Base-by-base conservation (phyloP, 2,797 vertebrate species). In the Aeoliscus strigatus region DNA sequence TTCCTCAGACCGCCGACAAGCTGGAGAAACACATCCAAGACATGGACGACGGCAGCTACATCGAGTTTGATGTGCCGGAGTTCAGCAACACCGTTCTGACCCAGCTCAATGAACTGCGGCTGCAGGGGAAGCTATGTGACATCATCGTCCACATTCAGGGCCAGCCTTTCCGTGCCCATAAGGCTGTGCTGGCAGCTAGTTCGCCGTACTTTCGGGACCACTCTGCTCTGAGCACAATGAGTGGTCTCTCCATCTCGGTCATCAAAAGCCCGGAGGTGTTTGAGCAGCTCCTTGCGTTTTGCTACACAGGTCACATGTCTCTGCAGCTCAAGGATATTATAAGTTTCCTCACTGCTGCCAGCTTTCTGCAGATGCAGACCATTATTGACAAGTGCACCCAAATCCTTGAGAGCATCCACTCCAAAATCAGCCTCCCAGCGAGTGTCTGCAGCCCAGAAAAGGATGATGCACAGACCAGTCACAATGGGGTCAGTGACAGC, bases 141-240 rank as follows among this genome's bases (percentile, higher is more conserved):
- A 99, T 99, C 1, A 92, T 98, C 82, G 94, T 99, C 53, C 93
- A 95, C 0, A 93, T 99, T 29, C 93, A 98, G 81, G 96, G 94
- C 14, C 94, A 96, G 68, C 92, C 92, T 30, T 99, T 98, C 70
- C 89, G 93, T 0, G 96, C 96, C 0, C 96, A 98, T 85, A 98
- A 98, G 73, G 96, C 95, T 66, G 96, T 98, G 12, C 87, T 98
- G 39, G 96, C 96, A 1, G 96, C 95, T 74, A 98, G 95, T 73
- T 99, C 95, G 0, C 96, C 96, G 10, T 98, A 97, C 82, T 98
- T 98, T 88, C 89, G 96, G 0, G 96, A 98, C 83, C 96, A 98
- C 86, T 97, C 97, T 94, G 94, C 94, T n/a, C 84, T 99, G 63
- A 91, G 93, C 1, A 94, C 97, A 81, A 98, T 98, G 95, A 97